Evolutionary conservation across 2,888 invertebrate genomes (phyloP).

Genomic region (Acanthopleura granulata): DNA sequence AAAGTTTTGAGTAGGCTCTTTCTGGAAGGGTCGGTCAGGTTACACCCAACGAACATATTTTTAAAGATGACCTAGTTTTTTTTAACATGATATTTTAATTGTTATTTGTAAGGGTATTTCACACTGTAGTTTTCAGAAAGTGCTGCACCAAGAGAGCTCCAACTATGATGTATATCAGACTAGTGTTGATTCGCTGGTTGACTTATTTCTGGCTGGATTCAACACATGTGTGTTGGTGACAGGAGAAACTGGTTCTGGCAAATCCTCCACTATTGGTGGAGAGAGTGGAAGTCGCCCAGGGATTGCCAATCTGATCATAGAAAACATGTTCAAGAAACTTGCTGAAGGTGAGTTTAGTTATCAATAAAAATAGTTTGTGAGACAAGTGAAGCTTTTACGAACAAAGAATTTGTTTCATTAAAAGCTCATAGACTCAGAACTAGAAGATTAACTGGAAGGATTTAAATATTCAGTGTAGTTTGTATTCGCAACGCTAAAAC

Average conservation of each 20-base stretch:
- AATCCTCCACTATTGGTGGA: slow-evolving; percentile 60
- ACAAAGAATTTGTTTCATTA: no score
- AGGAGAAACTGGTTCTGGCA: slow-evolving; percentile 65
- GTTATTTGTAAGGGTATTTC: background rate
- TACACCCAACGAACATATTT: no score
- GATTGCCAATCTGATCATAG: slow-evolving; percentile 56
- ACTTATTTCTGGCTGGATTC: slow-evolving; percentile 61
- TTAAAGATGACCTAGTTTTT: no score
- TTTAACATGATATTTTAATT: background rate
- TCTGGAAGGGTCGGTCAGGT: no score
- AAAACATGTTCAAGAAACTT: slow-evolving; percentile 58
- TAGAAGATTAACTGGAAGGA: no score
- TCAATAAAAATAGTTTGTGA: background rate
- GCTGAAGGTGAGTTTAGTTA: slow-evolving; percentile 44
- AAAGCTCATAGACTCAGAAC: no score
- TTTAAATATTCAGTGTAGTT: no score
- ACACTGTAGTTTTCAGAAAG: slow-evolving; percentile 51
- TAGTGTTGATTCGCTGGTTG: slow-evolving; percentile 56
- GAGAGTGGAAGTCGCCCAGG: slow-evolving; percentile 55
- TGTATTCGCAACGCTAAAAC: no score
- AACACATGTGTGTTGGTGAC: slow-evolving; percentile 61
- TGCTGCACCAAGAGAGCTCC: slow-evolving; percentile 51
- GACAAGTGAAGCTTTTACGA: no score
- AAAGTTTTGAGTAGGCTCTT: no score
- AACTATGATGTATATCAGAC: slow-evolving; percentile 56